phyloP scores from a whole-genome alignment of 2,113 vertebrate species.

The Mellivora capensis region DNA sequence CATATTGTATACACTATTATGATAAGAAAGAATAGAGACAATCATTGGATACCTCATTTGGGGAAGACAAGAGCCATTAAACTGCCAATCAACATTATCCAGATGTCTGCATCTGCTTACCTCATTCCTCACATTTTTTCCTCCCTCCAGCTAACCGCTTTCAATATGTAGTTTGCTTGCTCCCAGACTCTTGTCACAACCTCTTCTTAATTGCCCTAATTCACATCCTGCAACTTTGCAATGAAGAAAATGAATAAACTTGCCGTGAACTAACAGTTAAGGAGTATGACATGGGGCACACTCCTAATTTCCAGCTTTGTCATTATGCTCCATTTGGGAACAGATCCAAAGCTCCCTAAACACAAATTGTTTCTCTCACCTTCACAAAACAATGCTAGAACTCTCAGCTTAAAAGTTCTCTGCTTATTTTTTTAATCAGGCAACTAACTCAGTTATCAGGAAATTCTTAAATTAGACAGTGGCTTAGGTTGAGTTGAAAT shows the following conservation, averaged over 20 bases:
- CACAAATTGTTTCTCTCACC: not conserved
- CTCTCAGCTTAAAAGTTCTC: not conserved
- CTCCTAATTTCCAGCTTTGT: not conserved
- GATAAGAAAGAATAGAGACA: constrained; percentile 19
- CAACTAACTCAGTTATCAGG: not conserved
- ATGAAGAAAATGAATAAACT: constrained; percentile 26
- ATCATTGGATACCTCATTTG: not conserved
- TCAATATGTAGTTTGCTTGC: not conserved
- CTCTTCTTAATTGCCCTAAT: constrained; percentile 16
- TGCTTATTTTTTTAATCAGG: not conserved
- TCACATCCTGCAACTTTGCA: constrained; percentile 19
- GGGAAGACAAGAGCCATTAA: not conserved
- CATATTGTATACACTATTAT: not conserved
- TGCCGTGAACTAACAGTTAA: not conserved
- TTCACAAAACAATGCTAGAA: not conserved
- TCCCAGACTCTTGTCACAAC: constrained; percentile 22
- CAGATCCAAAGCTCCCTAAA: not conserved
- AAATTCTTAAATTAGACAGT: not conserved
- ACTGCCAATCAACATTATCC: constrained; percentile 51
- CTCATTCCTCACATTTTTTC: not conserved
- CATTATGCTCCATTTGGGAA: not conserved
- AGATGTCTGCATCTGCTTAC: constrained; percentile 34
- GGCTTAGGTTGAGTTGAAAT: not conserved
- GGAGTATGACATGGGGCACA: not conserved
- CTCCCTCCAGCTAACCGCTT: constrained; percentile 34